Conservation (phyloP, 2,797 vertebrate species). For the Megaceryle alcyon region DNA sequence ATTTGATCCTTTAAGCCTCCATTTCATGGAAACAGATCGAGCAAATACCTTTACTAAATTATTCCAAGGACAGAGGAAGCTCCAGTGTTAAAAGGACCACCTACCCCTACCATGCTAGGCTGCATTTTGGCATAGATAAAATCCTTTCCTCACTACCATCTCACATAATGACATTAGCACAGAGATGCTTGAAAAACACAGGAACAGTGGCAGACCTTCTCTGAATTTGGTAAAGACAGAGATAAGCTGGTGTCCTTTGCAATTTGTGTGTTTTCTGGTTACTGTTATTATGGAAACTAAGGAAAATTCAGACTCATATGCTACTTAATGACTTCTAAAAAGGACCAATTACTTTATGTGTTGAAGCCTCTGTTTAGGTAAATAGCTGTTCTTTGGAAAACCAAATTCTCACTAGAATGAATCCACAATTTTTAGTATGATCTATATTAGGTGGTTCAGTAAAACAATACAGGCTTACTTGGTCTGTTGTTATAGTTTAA, state of each 20-base stretch:
- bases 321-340: not conserved
- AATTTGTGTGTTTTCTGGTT: not conserved
- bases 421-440: not conserved
- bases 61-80: not conserved
- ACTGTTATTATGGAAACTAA: not conserved
- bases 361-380: not conserved
- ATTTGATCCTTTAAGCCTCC: not conserved
- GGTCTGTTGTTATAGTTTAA: not conserved
- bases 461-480: not conserved
- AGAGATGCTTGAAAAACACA: not conserved
- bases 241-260: not conserved
- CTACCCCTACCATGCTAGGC: not conserved
- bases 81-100: not conserved
- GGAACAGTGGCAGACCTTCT: not conserved
- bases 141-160: not conserved
- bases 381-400: not conserved
- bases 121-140: not conserved
- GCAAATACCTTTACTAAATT: not conserved
- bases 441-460: not conserved
- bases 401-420: not conserved
- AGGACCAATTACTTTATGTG: not conserved
- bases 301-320: not conserved
- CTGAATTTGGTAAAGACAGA: not conserved
- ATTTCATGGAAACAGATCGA: not conserved
- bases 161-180: not conserved